Conservation (phyloP, 1,140 invertebrate genomes). For the Procambarus virginalis region DNA sequence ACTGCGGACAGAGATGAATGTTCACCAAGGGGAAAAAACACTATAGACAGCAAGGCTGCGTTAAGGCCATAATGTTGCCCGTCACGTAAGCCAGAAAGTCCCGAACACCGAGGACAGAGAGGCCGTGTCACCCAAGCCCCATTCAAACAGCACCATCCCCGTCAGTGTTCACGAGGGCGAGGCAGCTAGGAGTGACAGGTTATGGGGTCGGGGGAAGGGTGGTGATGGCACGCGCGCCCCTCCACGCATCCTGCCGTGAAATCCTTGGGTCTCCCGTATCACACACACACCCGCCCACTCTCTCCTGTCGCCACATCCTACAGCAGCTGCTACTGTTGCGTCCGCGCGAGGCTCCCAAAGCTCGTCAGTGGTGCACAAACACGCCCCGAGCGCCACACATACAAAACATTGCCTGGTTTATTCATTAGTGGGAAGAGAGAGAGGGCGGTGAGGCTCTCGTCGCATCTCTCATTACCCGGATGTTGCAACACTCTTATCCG, state of each 20-base stretch:
- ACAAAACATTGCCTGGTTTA: background rate
- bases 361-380: background rate
- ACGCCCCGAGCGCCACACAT: background rate
- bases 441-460: background rate
- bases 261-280: background rate
- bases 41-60: no score
- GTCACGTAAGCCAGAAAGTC: no score
- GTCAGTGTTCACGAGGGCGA: background rate
- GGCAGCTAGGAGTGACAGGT: background rate
- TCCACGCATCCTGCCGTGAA: background rate
- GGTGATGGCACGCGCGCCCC: background rate
- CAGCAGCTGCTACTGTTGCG: background rate
- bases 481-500: background rate
- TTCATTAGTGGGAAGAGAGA: background rate
- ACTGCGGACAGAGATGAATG: no score
- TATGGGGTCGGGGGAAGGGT: no score
- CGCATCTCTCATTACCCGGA: background rate
- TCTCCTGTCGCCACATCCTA: no score
- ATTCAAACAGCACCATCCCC: background rate
- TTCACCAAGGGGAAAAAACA: no score
- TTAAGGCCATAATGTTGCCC: no score
- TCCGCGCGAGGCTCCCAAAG: background rate
- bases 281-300: no score
- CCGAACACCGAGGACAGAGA: background rate
- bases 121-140: background rate